Percentiles rank a stretch among this genome's conserved stretches.
These are phyloP conservation scores for Agapornis roseicollis DNA, from an alignment of 2,113 vertebrate genomes.

Conservation along the genomic window DNA sequence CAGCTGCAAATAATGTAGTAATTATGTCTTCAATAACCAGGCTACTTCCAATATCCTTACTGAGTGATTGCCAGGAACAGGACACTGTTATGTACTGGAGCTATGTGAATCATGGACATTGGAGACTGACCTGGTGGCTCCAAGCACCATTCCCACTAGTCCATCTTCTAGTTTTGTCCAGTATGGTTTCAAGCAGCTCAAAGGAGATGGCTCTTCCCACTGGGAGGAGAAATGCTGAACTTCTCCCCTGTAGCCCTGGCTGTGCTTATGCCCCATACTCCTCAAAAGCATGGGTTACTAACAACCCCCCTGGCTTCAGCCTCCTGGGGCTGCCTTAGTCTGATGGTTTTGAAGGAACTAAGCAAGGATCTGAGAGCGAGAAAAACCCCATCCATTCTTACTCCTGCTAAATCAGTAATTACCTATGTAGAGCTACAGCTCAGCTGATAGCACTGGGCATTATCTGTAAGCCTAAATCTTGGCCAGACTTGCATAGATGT, in stretches of 20 bases:
- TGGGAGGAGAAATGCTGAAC: not conserved
- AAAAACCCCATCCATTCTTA: not conserved
- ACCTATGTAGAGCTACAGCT: not conserved
- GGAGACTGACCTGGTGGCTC: not conserved
- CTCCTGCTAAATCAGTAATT: not conserved
- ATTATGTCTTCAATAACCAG: conserved; percentile 52
- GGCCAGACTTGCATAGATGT: not conserved
- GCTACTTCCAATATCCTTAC: not conserved
- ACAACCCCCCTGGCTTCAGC: not conserved
- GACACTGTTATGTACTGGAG: not conserved
- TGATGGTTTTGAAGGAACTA: not conserved
- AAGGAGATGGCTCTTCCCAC: not conserved
- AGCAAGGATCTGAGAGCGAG: not conserved
- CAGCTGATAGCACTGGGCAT: not conserved
- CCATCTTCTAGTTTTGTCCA: not conserved
- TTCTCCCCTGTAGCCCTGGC: not conserved
- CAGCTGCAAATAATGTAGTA: not conserved
- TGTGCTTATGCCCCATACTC: not conserved
- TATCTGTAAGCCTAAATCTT: not conserved
- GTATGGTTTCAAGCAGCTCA: not conserved
- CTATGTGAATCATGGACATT: not conserved
- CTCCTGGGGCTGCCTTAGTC: not conserved
- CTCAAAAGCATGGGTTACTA: not conserved
- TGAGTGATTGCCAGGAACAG: not conserved
- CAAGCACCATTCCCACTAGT: not conserved